Evolutionary conservation across 2,888 invertebrate genomes (phyloP), one percentile per base, ranked within the genome.

Genomic region (Leptopilina drosophilae): DNA sequence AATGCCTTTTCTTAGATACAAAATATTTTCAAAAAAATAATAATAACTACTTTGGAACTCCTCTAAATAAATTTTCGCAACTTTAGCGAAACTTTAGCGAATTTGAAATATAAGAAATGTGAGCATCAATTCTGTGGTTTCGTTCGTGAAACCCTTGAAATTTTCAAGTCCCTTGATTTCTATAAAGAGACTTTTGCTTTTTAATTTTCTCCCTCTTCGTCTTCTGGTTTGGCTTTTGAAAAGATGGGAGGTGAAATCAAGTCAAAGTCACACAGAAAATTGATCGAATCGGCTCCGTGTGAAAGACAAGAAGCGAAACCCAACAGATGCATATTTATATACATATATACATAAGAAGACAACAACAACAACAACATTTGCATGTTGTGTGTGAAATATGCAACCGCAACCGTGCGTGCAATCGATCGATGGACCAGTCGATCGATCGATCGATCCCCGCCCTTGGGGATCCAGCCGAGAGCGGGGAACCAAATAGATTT

Each of bases 361-460:
- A 20, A 20, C 20, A 20, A 20, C 20, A 20, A 20, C 20, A 20
- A 20, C 20, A 20, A 20, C 20, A 20, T 83, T 82, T 83, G 85
- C 87, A 87, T 86, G 88, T 90, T 88, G 89, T 90, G 88, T 90
- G 88, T 90, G 90, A 90, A 90, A 91, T 86, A 88, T 89, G 88
- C 88, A 90, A 91, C 91, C 90, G 88, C 91, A 91, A 89, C 90
- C 89, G 89, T 89, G 89, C 89, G 88, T 90, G 88, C 87, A 88
- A 88, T 87, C 83, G 77, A 82, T 83, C 82, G 83, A 83, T 83
- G 81, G 81, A 84, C 81, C 80, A 79, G 33, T 81, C 85, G 85
- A 80, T 81, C 78, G 76, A 15, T 69, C 66, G 82, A 78, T 77
- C 20, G 20, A 20, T 20, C 20, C 81, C 42, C 81, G 81, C 81